Conservation (phyloP, 2,797 vertebrate genomes). For the Loriculus beryllinus region DNA sequence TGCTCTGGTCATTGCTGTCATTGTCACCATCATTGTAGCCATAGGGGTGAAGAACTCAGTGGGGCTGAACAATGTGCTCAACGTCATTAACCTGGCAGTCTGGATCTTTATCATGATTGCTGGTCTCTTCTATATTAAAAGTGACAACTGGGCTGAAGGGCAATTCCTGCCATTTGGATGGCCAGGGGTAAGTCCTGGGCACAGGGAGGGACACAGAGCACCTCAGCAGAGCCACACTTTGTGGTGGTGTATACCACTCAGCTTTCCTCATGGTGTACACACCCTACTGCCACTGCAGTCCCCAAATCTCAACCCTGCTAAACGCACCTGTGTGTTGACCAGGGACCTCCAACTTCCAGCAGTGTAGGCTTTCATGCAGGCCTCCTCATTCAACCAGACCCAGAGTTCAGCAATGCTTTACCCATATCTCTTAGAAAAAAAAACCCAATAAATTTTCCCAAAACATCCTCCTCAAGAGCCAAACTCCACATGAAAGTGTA, state of each 20-base stretch:
- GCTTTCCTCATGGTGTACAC: neutral
- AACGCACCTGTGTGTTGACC: neutral
- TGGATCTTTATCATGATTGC: conserved; percentile 94
- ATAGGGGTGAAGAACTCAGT: conserved; percentile 93
- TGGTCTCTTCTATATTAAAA: conserved; percentile 89
- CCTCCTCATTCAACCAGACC: rapidly evolving
- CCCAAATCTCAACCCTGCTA: neutral
- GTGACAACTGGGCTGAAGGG: conserved; percentile 88
- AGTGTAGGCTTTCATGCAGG: neutral
- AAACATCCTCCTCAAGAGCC: neutral
- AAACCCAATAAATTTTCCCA: neutral
- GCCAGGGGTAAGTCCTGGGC: conserved; percentile 88
- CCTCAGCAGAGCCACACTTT: neutral
- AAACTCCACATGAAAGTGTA: neutral
- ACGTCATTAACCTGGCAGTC: conserved; percentile 88
- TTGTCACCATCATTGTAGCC: conserved; percentile 87
- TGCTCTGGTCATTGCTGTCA: conserved; percentile 87
- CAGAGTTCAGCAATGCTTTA: rapidly evolving
- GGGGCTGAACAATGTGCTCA: conserved; percentile 92
- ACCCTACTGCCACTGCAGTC: neutral
- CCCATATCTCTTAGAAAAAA: neutral
- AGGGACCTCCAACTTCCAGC: neutral
- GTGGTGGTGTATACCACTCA: neutral
- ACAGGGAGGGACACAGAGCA: rapidly evolving
- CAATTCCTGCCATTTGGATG: conserved; percentile 92